Conservation (phyloP, 2,888 invertebrate genomes). For the Agrilus cyanescens region DNA sequence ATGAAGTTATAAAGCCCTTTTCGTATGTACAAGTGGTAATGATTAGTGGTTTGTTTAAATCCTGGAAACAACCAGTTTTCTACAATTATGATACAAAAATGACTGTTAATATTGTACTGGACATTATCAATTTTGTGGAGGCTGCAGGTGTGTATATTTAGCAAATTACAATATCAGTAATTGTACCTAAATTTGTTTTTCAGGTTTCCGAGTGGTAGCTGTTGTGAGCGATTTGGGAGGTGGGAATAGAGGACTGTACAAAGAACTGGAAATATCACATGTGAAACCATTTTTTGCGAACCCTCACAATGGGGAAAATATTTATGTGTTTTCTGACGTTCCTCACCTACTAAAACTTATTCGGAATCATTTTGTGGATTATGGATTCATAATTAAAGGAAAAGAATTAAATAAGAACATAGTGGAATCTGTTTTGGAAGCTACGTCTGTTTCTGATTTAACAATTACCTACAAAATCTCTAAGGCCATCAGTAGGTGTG, state of each 20-base stretch:
- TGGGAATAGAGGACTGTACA: conserved; percentile 11
- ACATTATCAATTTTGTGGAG: no score
- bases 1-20: no score
- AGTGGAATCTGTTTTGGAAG: conserved; percentile 9
- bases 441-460: conserved; percentile 12
- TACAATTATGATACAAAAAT: no score
- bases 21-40: no score
- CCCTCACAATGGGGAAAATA: conserved; percentile 9
- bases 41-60: no score
- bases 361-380: conserved; percentile 13
- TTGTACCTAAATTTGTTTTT: no score
- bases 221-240: conserved; percentile 19
- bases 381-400: conserved; percentile 13
- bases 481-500: conserved; percentile 13
- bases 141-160: no score
- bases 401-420: conserved; percentile 12
- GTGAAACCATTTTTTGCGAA: conserved; percentile 11
- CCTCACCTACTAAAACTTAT: conserved; percentile 16
- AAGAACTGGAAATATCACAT: conserved; percentile 8
- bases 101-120: no score
- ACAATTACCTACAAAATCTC: conserved; percentile 17
- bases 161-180: no score
- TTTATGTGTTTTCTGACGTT: conserved; percentile 14
- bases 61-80: no score
- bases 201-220: conserved; percentile 19